phyloP scores from a whole-genome alignment of 2,888 invertebrate genomes.

The Zonitis immaculata region DNA sequence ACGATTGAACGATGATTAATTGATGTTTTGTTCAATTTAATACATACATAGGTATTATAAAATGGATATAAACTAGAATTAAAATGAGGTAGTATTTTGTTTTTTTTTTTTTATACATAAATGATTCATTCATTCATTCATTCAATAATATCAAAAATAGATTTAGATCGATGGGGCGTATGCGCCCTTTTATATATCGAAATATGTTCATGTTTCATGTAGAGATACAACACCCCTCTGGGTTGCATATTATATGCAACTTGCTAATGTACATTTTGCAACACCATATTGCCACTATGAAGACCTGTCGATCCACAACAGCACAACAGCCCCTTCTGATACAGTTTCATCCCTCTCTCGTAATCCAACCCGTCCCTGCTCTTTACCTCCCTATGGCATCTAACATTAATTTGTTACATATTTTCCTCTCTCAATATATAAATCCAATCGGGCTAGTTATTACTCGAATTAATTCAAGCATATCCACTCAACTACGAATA shows the following conservation, averaged over 20 bases:
- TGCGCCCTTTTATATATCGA: slow-evolving; percentile 33
- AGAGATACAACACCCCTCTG: too few species aligned
- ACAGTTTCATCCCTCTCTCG: slow-evolving; percentile 32
- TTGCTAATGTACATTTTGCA: slow-evolving; percentile 47
- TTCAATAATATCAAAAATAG: slow-evolving; percentile 26
- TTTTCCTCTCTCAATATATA: slow-evolving; percentile 28
- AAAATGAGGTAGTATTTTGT: too few species aligned
- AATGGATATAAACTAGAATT: too few species aligned
- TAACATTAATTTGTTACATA: slow-evolving; percentile 31
- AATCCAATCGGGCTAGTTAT: slow-evolving; percentile 26
- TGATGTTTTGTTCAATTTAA: too few species aligned
- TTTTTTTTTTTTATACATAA: too few species aligned
- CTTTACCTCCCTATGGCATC: slow-evolving; percentile 24
- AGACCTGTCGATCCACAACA: slow-evolving; percentile 40
- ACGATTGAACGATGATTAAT: slow-evolving; percentile 36
- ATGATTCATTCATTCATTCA: too few species aligned
- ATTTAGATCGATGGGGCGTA: slow-evolving; percentile 41
- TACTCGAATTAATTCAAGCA: slow-evolving; percentile 24
- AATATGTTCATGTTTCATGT: slow-evolving; percentile 45
- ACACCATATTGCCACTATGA: slow-evolving; percentile 44
- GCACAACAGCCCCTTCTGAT: slow-evolving; percentile 31
- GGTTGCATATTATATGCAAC: slow-evolving; percentile 41
- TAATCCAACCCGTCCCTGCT: too few species aligned
- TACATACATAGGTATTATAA: too few species aligned
- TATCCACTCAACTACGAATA: slow-evolving; percentile 7